Evolutionary conservation across 1,140 invertebrate genomes (phyloP).

Genomic region (Eueides isabella): DNA sequence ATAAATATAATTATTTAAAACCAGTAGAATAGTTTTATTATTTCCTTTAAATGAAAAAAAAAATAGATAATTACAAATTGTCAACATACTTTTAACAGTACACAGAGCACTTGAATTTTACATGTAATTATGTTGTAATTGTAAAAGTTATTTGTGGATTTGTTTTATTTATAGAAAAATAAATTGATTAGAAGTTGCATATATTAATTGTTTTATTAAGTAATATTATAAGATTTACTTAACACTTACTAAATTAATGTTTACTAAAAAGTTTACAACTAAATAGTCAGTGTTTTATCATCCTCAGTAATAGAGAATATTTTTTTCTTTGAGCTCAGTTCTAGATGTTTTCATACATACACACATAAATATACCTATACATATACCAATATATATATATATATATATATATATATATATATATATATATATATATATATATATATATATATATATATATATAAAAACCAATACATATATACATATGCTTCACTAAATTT

Average conservation of each 20-base stretch:
- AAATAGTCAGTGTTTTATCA: background rate
- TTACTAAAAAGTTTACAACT: background rate
- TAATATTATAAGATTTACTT: background rate
- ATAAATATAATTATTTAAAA: conserved; percentile 65
- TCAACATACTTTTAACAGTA: background rate
- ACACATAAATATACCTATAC: no score
- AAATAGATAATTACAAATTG: background rate
- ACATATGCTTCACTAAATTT: no score
- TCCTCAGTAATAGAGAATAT: background rate
- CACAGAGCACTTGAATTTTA: background rate
- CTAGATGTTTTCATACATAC: no score
- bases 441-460: no score
- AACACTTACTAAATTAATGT: background rate
- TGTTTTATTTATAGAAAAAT: conserved; percentile 12
- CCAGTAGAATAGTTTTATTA: conserved; percentile 42
- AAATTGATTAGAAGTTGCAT: conserved; percentile 9
- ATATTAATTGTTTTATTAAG: conserved; percentile 8
- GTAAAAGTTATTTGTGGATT: conserved; percentile 1
- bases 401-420: no score
- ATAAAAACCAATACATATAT: no score
- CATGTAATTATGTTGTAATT: conserved; percentile 4
- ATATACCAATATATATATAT: no score
- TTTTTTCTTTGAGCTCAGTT: no score
- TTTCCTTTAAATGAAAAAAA: background rate
- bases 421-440: no score